Conservation (phyloP, 2,113 vertebrate species). For the Cavia aperea region DNA sequence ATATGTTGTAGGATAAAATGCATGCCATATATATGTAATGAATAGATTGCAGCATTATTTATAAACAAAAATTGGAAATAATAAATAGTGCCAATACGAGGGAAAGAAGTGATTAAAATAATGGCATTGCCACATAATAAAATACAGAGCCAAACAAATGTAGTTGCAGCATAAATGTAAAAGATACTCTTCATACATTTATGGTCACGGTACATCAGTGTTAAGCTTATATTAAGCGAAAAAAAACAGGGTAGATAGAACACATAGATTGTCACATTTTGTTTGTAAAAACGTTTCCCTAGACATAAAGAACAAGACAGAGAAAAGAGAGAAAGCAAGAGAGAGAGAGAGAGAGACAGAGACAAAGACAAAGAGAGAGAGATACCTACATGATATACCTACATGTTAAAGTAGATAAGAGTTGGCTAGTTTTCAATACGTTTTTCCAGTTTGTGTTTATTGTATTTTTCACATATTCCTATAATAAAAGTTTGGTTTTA, state of each 20-base stretch:
- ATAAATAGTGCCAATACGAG: not conserved
- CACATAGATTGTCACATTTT: not conserved
- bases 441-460: constrained; percentile 24
- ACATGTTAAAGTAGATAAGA: not conserved
- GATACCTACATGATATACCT: not conserved
- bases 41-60: not conserved
- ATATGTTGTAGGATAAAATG: constrained; percentile 26
- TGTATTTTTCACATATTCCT: not conserved
- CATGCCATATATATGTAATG: not conserved
- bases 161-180: not conserved
- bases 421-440: not conserved
- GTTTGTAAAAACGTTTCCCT: not conserved
- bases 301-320: not conserved
- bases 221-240: not conserved
- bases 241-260: not conserved
- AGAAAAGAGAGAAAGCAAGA: no score
- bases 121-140: not conserved
- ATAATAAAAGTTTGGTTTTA: not conserved
- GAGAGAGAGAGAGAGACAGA: not conserved
- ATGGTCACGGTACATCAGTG: not conserved
- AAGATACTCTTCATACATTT: not conserved
- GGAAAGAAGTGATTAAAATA: not conserved
- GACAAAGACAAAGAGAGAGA: not conserved
- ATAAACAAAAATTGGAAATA: not conserved
- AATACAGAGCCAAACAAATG: not conserved